phyloP scores from a whole-genome alignment of 2,888 invertebrate species.

The Pseudolycoriella hygida region DNA sequence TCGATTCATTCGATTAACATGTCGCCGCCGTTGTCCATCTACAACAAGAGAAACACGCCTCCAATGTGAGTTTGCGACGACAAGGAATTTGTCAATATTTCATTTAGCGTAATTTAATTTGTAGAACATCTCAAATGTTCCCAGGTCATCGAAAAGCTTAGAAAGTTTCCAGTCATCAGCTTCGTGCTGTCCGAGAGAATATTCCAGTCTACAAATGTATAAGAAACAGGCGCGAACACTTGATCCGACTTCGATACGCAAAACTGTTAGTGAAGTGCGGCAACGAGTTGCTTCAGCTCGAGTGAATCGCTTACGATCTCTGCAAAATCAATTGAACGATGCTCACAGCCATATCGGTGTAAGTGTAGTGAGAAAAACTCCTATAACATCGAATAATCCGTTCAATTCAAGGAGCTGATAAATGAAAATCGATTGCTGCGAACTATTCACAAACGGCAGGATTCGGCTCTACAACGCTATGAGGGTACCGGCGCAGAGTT shows the following conservation, averaged over 20 bases:
- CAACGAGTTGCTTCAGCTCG: conserved; percentile 63
- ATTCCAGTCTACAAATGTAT: neutral
- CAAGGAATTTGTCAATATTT: too few relatives aligned
- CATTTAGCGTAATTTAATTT: too few relatives aligned
- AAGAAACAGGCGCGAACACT: conserved; percentile 16
- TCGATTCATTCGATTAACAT: too few relatives aligned
- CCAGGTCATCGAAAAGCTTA: conserved; percentile 26
- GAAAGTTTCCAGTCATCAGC: conserved; percentile 27
- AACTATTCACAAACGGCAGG: conserved; percentile 62
- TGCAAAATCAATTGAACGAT: conserved; percentile 64
- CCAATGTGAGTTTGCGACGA: too few relatives aligned
- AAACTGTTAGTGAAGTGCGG: conserved; percentile 22
- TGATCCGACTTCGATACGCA: conserved; percentile 13
- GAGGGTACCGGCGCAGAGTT: conserved; percentile 64
- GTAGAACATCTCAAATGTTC: too few relatives aligned
- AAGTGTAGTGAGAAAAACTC: conserved; percentile 14
- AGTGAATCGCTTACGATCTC: conserved; percentile 51
- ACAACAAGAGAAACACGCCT: too few relatives aligned
- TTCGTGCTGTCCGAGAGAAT: conserved; percentile 20
- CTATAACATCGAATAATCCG: neutral
- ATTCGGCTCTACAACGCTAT: conserved; percentile 55
- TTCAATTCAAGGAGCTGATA: conserved; percentile 35
- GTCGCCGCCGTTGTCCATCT: too few relatives aligned
- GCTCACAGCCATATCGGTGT: conserved; percentile 63
- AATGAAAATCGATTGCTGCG: conserved; percentile 60